phyloP scores from a whole-genome alignment of 2,113 vertebrate species.

The Rutilus rutilus region DNA sequence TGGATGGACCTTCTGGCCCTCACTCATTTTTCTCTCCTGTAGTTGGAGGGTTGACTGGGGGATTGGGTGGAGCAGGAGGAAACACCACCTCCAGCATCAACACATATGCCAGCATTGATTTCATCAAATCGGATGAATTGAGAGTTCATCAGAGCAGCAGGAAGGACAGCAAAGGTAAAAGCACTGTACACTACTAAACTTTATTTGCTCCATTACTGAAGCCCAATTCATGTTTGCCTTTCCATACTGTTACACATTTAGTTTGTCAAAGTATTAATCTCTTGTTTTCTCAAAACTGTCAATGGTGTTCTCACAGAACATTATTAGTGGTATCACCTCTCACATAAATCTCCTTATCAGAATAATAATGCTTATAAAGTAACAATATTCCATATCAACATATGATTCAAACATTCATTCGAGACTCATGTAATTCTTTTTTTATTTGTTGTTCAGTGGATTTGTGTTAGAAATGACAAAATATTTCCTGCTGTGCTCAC shows the following conservation, averaged over 20 bases:
- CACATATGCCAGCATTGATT: conserved; percentile 83
- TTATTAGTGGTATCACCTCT: not conserved
- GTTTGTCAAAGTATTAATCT: not conserved
- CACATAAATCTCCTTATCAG: too few relatives aligned
- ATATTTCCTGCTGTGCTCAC: not conserved
- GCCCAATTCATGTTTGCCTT: not conserved
- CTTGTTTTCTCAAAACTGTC: not conserved
- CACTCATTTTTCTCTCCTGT: conserved; percentile 62
- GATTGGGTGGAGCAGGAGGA: conserved; percentile 62
- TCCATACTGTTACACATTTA: not conserved
- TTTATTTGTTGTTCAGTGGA: too few relatives aligned
- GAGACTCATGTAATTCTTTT: not conserved
- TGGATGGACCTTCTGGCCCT: conserved; percentile 66
- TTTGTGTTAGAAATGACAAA: not conserved
- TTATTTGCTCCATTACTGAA: not conserved
- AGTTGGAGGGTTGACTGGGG: conserved; percentile 39
- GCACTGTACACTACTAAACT: not conserved
- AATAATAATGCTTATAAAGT: not conserved
- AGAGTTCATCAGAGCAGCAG: conserved; percentile 69
- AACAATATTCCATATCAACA: not conserved
- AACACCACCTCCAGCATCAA: conserved; percentile 64
- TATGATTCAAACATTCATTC: not conserved
- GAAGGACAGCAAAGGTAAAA: conserved; percentile 75
- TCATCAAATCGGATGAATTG: conserved; percentile 79
- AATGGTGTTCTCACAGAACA: too few relatives aligned